Evolutionary conservation across 2,888 invertebrate species (phyloP).

Genomic region (Neuroscelio doddi): DNA sequence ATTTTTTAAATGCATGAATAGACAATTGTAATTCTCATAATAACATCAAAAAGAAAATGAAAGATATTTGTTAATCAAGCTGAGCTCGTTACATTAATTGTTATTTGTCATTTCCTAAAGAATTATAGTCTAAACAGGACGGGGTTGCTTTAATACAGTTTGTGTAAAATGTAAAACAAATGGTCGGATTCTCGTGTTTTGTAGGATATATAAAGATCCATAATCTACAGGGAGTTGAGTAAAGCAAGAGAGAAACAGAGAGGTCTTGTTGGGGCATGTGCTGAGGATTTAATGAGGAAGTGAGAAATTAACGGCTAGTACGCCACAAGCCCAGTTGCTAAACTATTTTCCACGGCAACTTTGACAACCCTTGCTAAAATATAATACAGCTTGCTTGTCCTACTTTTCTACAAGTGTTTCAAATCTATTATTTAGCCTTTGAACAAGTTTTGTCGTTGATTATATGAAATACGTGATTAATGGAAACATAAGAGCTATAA

Average conservation of each 20-base stretch:
- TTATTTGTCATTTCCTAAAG: conserved; percentile 13
- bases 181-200: conserved; percentile 50
- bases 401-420: conserved; percentile 23
- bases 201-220: conserved; percentile 56
- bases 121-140: background rate
- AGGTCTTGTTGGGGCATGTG: conserved; percentile 57
- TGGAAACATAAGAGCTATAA: too few species aligned
- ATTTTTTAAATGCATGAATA: background rate
- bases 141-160: conserved; percentile 34
- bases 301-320: conserved; percentile 68
- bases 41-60: too few species aligned
- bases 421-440: conserved; percentile 8
- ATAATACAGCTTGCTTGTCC: conserved; percentile 15
- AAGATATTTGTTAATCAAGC: too few species aligned
- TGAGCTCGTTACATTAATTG: background rate
- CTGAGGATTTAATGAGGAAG: conserved; percentile 71
- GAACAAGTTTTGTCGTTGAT: background rate
- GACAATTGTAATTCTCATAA: background rate
- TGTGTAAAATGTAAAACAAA: conserved; percentile 51
- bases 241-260: conserved; percentile 43
- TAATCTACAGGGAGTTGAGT: conserved; percentile 57
- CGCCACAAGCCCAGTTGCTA: conserved; percentile 42
- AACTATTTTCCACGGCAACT: conserved; percentile 57
- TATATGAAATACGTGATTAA: background rate
- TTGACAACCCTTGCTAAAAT: conserved; percentile 53